Conservation (phyloP, 2,888 invertebrate species). For the Unio pictorum region DNA sequence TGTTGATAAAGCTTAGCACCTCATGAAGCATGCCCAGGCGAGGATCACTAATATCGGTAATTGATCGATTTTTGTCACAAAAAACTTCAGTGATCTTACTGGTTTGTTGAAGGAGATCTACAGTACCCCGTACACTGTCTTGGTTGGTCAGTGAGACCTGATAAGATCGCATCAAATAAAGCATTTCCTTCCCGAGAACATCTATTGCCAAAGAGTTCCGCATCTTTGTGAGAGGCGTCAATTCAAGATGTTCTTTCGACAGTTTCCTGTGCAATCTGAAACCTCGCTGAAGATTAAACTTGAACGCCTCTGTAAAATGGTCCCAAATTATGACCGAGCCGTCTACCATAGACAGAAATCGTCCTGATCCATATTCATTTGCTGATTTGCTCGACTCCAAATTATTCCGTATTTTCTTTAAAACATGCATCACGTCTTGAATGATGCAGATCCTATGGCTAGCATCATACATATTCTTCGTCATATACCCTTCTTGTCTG, state of each 20-base stretch:
- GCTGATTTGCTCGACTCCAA: too few relatives aligned
- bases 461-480: too few relatives aligned
- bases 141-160: slow-evolving; percentile 6
- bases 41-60: slow-evolving; percentile 1
- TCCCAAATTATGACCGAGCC: too few relatives aligned
- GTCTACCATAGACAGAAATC: too few relatives aligned
- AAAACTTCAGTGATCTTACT: slow-evolving; percentile 9
- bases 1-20: slow-evolving; percentile 4
- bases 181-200: slow-evolving; percentile 11
- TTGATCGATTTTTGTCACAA: slow-evolving; percentile 8
- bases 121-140: slow-evolving; percentile 2
- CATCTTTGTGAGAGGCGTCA: slow-evolving; percentile 9
- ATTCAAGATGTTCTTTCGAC: slow-evolving; percentile 8
- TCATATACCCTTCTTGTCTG: too few relatives aligned
- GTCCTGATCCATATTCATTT: too few relatives aligned
- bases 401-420: too few relatives aligned
- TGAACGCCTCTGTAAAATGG: too few relatives aligned
- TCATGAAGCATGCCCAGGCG: slow-evolving; percentile 2
- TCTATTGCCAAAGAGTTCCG: slow-evolving; percentile 12
- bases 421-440: too few relatives aligned
- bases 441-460: too few relatives aligned
- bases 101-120: slow-evolving; percentile 10
- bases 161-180: slow-evolving; percentile 10
- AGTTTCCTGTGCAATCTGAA: slow-evolving; percentile 10
- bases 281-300: slow-evolving; percentile 7